Conservation (phyloP, 2,888 invertebrate genomes). For the Aphrophora alni region DNA sequence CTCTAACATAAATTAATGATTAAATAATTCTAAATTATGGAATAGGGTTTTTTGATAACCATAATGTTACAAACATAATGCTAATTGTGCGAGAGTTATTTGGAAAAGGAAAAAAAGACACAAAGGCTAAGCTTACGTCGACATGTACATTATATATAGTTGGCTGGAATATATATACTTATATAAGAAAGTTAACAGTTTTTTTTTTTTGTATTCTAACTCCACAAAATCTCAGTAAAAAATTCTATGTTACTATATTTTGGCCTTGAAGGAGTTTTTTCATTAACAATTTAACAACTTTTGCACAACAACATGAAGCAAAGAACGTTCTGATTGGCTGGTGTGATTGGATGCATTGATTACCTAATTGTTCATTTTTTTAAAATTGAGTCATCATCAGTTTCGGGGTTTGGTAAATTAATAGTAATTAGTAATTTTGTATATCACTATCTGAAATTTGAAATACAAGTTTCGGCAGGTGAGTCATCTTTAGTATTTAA, state of each 20-base stretch:
- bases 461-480: no score
- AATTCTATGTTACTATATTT: conserved; percentile 3
- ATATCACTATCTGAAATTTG: no score
- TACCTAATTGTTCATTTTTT: no score
- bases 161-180: not conserved
- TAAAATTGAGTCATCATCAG: no score
- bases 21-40: not conserved
- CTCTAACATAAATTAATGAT: no score
- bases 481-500: no score
- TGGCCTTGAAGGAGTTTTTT: not conserved
- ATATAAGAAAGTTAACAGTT: not conserved
- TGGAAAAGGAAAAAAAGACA: not conserved
- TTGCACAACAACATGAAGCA: not conserved
- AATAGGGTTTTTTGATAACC: not conserved
- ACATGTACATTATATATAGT: not conserved
- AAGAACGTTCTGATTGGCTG: no score
- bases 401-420: no score
- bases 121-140: not conserved
- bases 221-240: conserved; percentile 5
- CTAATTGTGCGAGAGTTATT: not conserved
- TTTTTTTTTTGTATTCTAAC: not conserved
- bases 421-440: no score
- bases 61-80: not conserved
- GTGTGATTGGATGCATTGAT: no score
- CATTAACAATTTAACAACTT: not conserved